Evolutionary conservation across 2,888 invertebrate genomes (phyloP).

Genomic region (Metellina segmentata): DNA sequence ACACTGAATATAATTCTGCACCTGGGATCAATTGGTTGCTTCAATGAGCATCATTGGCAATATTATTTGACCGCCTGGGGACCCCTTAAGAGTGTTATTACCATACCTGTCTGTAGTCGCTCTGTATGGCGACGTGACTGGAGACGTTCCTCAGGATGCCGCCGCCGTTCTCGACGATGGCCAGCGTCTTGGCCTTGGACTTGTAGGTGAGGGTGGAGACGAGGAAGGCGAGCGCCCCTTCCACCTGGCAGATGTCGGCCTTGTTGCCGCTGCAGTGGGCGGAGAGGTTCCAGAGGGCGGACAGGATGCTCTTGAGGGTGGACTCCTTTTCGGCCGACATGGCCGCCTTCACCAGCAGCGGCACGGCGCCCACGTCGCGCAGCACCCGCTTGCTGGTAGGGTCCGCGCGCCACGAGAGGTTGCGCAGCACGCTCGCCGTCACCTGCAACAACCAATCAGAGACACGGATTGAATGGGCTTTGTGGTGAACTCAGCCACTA

Average conservation of each 20-base stretch:
- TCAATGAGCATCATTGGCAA: too few species aligned
- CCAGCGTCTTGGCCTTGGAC: slow-evolving; percentile 93
- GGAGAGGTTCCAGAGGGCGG: slow-evolving; percentile 97
- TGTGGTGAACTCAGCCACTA: too few species aligned
- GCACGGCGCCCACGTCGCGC: slow-evolving; percentile 94
- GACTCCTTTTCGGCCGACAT: slow-evolving; percentile 96
- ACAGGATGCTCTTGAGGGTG: slow-evolving; percentile 93
- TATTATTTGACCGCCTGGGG: too few species aligned
- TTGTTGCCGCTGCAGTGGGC: slow-evolving; percentile 98
- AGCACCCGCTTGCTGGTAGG: slow-evolving; percentile 93
- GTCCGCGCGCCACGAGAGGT: slow-evolving; percentile 98
- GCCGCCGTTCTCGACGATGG: slow-evolving; percentile 97
- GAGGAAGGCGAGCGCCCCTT: slow-evolving; percentile 95
- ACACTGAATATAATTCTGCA: too few species aligned
- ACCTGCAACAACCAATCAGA: slow-evolving; percentile 84
- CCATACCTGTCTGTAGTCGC: slow-evolving; percentile 80
- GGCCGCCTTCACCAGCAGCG: slow-evolving; percentile 92
- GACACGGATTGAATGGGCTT: background rate
- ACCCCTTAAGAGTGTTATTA: too few species aligned
- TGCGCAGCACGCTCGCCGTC: slow-evolving; percentile 96
- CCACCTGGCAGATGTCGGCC: slow-evolving; percentile 94
- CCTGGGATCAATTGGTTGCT: too few species aligned
- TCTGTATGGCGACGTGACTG: slow-evolving; percentile 88
- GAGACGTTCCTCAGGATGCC: slow-evolving; percentile 97
- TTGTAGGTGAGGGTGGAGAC: slow-evolving; percentile 94